Evolutionary conservation across 2,113 vertebrate genomes (phyloP), one percentile per base, ranked within the genome.

Genomic region (Alethe castanea): DNA sequence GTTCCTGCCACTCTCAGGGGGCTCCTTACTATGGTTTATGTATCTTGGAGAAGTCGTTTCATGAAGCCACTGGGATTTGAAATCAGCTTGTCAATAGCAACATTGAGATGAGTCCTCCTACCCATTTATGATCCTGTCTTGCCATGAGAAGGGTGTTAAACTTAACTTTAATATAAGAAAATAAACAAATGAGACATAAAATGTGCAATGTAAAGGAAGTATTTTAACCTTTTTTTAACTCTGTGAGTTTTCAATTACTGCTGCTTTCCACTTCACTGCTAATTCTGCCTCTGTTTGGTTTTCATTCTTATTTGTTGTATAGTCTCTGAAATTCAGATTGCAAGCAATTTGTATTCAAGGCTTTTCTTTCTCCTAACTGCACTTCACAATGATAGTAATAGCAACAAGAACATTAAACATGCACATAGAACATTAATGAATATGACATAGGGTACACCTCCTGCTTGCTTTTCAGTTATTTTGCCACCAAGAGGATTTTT

Each of bases 301-400:
- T 95, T 72, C 53, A 24, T 64, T 94, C 71, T 86, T 95, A 90
- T 70, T 96, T 85, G 53, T 91, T 95, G 57, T 56, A 33, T 66
- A 22, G 20, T 92, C 73, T 90, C 92, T 91, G 86, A 93, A 84
- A 90, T 79, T 86, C 74, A 88, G 87, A 90, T 90, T 82, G 64
- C 65, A 88, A 90, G 76, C 47, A 66, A 92, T 95, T 87, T 92
- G 67, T 86, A 69, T 57, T 88, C 4, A 2, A 88, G 70, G 11
- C 52, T 88, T 83, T 60, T 38, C 38, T 71, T 69, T 78, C 44
- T 77, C 61, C 62, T 64, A 67, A 50, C 56, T 87, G 61, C 66
- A 23, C 81, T 71, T 48, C 64, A 31, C 40, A 56, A 53, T 52
- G 81, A 79, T 82, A 73, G 35, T 76, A 86, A 86, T 61, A 80